phyloP scores from a whole-genome alignment of 1,140 invertebrate species.

The Pteromalus puparum region DNA sequence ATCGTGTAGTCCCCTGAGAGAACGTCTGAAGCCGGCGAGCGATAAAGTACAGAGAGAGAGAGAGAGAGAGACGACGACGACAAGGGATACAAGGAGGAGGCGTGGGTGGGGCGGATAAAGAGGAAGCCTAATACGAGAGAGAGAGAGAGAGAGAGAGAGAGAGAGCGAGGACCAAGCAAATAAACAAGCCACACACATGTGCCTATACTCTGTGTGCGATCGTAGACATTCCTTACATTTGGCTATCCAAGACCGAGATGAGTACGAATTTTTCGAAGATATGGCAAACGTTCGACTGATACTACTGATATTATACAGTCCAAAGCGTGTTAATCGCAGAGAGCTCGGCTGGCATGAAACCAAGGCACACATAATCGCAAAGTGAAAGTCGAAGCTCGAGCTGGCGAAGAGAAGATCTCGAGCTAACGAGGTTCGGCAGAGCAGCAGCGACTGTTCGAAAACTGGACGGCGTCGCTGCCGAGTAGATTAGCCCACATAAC shows the following conservation, averaged over 20 bases:
- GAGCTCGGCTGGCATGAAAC: background rate
- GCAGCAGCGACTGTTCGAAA: background rate
- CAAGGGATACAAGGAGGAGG: background rate
- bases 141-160: too few relatives aligned
- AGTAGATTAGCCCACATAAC: slow-evolving; percentile 39
- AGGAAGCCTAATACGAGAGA: background rate
- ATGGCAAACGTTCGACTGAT: too few relatives aligned
- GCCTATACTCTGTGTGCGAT: too few relatives aligned
- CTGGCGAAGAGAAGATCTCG: slow-evolving; percentile 10
- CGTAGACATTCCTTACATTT: background rate
- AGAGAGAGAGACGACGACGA: background rate
- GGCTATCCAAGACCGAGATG: too few relatives aligned
- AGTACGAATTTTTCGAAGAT: too few relatives aligned
- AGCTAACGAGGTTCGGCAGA: background rate
- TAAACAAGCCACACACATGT: background rate
- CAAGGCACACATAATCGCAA: slow-evolving; percentile 1
- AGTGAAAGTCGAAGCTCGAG: slow-evolving; percentile 5
- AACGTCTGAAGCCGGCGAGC: background rate
- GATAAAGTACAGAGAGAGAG: background rate
- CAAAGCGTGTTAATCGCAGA: background rate
- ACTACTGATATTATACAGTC: background rate
- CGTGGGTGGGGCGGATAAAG: background rate
- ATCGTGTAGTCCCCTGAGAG: background rate
- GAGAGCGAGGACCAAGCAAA: background rate
- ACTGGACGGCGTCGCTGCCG: background rate